Evolutionary conservation across 2,113 vertebrate genomes (phyloP).

Genomic region (Colius striatus): DNA sequence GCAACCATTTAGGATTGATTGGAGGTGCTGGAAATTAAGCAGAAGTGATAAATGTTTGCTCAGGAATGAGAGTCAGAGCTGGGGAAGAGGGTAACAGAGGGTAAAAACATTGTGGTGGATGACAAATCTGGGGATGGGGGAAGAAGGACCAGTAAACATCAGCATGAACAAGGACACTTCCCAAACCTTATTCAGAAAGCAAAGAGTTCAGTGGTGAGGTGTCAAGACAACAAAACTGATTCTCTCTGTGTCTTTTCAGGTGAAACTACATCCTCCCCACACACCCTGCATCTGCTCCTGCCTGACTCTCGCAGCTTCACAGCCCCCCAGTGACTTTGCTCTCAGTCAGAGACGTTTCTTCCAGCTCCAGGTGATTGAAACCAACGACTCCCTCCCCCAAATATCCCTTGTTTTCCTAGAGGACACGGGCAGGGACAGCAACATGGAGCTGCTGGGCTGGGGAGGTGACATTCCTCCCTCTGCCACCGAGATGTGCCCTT

Average conservation of each 20-base stretch:
- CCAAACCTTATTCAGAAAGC: neutral
- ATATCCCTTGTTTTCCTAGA: neutral
- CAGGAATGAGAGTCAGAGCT: neutral
- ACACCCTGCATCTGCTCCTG: neutral
- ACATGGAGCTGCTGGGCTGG: neutral
- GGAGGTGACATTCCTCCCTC: slow-evolving; percentile 11
- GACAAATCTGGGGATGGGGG: neutral
- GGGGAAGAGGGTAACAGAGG: neutral
- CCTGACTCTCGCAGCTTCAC: rapidly evolving
- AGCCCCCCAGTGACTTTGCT: rapidly evolving
- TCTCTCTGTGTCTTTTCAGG: neutral
- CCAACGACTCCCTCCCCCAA: rapidly evolving
- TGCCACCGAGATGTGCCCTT: slow-evolving; percentile 43
- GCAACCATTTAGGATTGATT: neutral
- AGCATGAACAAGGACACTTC: neutral
- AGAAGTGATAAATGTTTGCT: neutral
- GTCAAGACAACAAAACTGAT: neutral
- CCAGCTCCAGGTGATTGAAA: neutral
- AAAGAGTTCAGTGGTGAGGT: neutral
- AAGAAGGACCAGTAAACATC: neutral
- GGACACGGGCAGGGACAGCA: neutral
- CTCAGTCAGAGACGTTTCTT: rapidly evolving
- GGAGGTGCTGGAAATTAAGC: neutral
- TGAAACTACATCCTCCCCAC: neutral
- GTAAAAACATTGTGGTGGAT: neutral